Evolutionary conservation across 2,113 vertebrate species (phyloP).

Genomic region (Apodemus speciosus): DNA sequence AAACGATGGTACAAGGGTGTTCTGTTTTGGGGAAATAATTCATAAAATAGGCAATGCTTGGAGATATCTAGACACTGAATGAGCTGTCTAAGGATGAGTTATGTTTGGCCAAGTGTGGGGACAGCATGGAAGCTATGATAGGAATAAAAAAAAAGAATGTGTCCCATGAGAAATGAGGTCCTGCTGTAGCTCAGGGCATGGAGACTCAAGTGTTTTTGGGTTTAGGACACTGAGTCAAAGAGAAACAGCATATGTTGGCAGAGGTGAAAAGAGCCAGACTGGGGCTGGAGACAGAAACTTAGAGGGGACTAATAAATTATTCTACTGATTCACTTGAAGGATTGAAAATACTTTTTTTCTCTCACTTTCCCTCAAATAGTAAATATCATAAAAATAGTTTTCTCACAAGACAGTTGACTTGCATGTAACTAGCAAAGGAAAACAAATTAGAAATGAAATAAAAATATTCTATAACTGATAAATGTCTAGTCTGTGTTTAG

Average conservation of each 20-base stretch:
- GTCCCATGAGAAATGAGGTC: neutral
- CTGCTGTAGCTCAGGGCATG: neutral
- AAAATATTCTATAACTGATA: constrained; percentile 29
- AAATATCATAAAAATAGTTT: constrained; percentile 29
- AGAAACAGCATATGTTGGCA: neutral
- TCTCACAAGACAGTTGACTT: neutral
- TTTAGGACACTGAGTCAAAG: neutral
- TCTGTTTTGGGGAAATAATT: neutral
- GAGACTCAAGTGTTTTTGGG: neutral
- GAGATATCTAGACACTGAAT: neutral
- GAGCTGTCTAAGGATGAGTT: neutral
- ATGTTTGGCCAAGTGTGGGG: neutral
- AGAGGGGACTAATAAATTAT: neutral
- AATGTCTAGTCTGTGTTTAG: constrained; percentile 26
- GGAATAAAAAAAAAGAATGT: neutral
- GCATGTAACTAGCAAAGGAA: constrained; percentile 8
- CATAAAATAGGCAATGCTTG: neutral
- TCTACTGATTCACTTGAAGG: neutral
- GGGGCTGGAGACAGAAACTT: neutral
- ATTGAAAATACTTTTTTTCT: neutral
- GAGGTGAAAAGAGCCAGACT: neutral
- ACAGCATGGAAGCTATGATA: neutral
- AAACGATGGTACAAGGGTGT: accelerated
- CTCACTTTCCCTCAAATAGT: neutral
- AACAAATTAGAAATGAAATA: constrained; percentile 48